These are phyloP conservation scores for Muricea muricata DNA, from an alignment of 92 coral and sea anemone species.

Conservation along the genomic window DNA sequence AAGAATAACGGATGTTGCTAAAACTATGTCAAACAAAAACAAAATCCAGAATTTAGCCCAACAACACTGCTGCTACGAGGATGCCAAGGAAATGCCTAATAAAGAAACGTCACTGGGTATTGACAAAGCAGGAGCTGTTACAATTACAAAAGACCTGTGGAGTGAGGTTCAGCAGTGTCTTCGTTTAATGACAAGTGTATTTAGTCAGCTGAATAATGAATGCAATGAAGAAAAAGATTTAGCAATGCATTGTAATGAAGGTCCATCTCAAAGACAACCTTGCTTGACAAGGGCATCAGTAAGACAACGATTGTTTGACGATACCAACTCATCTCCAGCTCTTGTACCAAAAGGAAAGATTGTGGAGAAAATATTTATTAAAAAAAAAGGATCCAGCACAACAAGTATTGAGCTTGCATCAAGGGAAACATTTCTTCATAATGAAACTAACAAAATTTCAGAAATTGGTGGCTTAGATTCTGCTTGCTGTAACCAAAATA, in stretches of 20 bases:
- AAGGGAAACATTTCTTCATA: not conserved
- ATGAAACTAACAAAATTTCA: not conserved
- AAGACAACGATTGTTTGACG: not conserved
- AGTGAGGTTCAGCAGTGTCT: not conserved
- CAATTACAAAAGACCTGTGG: not conserved
- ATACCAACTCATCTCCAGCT: not conserved
- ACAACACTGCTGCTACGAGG: not conserved
- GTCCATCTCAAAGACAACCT: not conserved
- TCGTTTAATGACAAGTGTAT: not conserved
- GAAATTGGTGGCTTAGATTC: not conserved
- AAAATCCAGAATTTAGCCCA: not conserved
- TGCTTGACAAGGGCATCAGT: not conserved
- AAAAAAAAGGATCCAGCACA: not conserved
- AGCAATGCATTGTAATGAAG: not conserved
- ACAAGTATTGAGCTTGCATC: conserved; percentile 8
- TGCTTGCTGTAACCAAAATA: not conserved
- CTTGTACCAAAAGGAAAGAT: not conserved
- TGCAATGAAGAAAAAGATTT: not conserved
- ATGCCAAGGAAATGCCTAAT: not conserved
- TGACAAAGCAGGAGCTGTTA: not conserved
- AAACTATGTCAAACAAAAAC: not conserved
- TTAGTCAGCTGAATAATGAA: not conserved
- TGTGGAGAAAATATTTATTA: conserved; percentile 16
- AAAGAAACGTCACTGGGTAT: not conserved
- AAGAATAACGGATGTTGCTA: not conserved